Evolutionary conservation across 1,140 invertebrate species (phyloP), one percentile per base, ranked within the genome.

Genomic region (Cephus cinctus): DNA sequence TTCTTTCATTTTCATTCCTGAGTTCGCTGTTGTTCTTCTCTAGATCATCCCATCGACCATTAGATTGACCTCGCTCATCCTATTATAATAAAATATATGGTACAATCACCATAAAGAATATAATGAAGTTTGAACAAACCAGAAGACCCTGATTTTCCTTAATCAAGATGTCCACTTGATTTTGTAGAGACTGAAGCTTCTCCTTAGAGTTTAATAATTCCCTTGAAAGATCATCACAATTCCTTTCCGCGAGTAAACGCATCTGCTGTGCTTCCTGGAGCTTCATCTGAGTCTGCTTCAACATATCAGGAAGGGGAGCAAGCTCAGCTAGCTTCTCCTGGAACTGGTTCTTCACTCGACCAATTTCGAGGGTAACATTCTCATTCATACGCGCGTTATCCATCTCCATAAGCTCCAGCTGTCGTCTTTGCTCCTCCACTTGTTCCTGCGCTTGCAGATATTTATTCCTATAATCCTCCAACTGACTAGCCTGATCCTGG

Each of bases 281-380:
- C 56, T 86, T 85, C 16, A 83, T 58, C 65, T 89, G 86, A 1
- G 86, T 86, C 32, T 85, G 81, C 60, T 87, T 88, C 30, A 89
- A 62, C 6, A 89, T 77, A 55, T 88, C 86, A 1, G 87, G 87
- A 8, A 88, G 77, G 0, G 86, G 86, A 0, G 83, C 81, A 16
- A 89, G 61, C 69, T 89, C 87, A 50, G 83, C 81, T 5, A 89
- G 69, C 66, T 89, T 88, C 55, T 88, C 86, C 79, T 89, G 86
- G 61, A 90, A 89, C 52, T 77, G 75, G 57, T 64, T 71, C 72
- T 89, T 88, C 4, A 88, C 85, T 49, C 82, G 72, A 52, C 85
- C 82, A 30, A 89, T 87, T 72, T 90, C 87, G 6, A 84, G 63
- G 52, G 85, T 86, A 19, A 89, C 85, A 63, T 89, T 87, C 65